Evolutionary conservation across 2,888 invertebrate species (phyloP), one percentile per base, ranked within the genome.

Genomic region (Calameuta filiformis): DNA sequence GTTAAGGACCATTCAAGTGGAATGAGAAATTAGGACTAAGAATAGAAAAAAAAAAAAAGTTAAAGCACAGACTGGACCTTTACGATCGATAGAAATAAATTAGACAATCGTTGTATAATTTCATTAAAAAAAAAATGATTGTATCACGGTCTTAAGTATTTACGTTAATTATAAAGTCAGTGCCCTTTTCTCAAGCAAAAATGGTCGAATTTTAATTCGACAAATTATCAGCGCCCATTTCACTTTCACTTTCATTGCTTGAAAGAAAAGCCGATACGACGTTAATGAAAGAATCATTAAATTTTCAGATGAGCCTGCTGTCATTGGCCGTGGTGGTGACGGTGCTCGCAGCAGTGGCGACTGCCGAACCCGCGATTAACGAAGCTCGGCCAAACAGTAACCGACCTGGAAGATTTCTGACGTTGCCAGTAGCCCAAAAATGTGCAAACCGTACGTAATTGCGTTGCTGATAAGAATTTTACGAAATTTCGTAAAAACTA

Each of bases 351-450:
- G 91, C 90, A 77, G 85, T 92, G 82, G 91, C 89, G 79, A 93
- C 93, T 84, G 88, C 87, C 75, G 88, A 91, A 78, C 93, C 93
- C 77, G 94, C 93, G 77, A 93, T 94, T 88, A 93, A 92, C 83
- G 93, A 94, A 92, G 93, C 92, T 81, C 91, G 93, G 85, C 95
- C 95, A 83, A 95, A 95, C 89, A 93, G 94, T 80, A 94, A 94
- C 88, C 94, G 96, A 90, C 96, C 97, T 23, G 97, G 97, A 89
- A 93, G 97, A 87, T 97, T 97, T 93, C 94, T 97, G 83, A 95
- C 97, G 75, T 94, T 97, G 85, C 97, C 97, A 73, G 93, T 94
- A 81, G 94, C 97, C 81, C 94, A 95, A 90, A 97, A 97, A 93
- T 97, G 97, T 92, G 94, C 96, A 82, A 95, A 93, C 92, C 95